phyloP scores from a whole-genome alignment of 2,113 vertebrate species.

The Alces alces region DNA sequence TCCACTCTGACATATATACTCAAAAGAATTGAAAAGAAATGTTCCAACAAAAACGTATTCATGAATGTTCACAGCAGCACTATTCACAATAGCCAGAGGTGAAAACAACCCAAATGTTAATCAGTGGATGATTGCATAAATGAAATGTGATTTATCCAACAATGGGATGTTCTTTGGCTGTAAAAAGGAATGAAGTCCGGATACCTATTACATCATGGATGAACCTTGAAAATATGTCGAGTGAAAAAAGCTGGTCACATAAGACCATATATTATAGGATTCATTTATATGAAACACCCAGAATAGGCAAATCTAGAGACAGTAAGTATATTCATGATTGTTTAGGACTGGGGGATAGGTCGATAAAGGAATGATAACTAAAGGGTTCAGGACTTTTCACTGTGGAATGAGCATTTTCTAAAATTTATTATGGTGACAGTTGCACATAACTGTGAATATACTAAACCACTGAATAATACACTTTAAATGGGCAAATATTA shows the following conservation, averaged over 20 bases:
- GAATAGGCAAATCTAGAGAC: not conserved
- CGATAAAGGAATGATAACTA: too few relatives aligned
- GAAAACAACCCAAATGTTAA: not conserved
- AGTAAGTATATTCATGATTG: not conserved
- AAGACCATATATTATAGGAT: not conserved
- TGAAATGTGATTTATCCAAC: not conserved
- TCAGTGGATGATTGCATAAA: not conserved
- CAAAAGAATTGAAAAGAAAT: not conserved
- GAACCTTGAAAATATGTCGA: not conserved
- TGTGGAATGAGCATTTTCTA: not conserved
- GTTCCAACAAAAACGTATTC: not conserved
- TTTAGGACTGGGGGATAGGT: not conserved
- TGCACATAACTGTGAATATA: not conserved
- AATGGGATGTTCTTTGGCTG: not conserved
- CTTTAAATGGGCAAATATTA: not conserved
- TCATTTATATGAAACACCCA: not conserved
- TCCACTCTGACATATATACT: not conserved
- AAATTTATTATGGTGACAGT: not conserved
- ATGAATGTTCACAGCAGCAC: not conserved
- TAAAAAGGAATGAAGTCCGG: not conserved
- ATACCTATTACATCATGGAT: not conserved
- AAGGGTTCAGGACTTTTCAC: not conserved
- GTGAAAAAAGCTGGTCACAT: not conserved
- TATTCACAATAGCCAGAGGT: not conserved
- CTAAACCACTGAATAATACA: not conserved